Evolutionary conservation across 2,888 invertebrate species (phyloP), one percentile per base, ranked within the genome.

Genomic region (Meiosimyza decipiens): DNA sequence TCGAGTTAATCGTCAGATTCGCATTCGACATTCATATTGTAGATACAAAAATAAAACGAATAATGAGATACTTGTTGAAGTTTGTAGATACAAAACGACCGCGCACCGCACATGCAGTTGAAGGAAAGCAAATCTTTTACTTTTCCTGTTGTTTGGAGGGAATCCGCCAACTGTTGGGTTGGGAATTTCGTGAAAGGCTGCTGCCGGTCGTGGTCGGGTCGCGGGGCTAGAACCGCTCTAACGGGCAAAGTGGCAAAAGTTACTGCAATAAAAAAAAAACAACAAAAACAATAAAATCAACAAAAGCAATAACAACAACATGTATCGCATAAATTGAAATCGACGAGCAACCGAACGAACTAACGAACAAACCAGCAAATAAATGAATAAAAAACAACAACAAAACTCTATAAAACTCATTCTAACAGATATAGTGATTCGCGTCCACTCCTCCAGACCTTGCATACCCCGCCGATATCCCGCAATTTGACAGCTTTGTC

Each of bases 351-450:
- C 28, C 47, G 40, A 11, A 28, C 40, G 33, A 55, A n/a, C 62
- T 16, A 52, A 15, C 60, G 51, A 59, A 15, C 71, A 49, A 59
- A 51, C 33, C 28, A 28, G 22, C 33, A 59, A n/a, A 3, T 7
- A 59, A 40, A 15, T 33, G 40, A 59, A n/a, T 22, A 28, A 59
- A 15, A 33, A 1, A n/a, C 33, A 59, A 33, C 40, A 22, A 40
- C 40, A 62, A 40, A 75, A 75, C 5, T 2, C 67, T 71, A 73
- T 74, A 66, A 71, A 73, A 77, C 75, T 77, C 60, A 78, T 76
- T 76, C 74, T 70, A 67, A 74, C 68, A 28, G 57, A 57, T 18
- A 57, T 12, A 57, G 28, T 28, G 57, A 40, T 40, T 40, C 40
- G 40, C 40, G 40, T 40, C 9, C 40, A 40, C 6, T 40, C 40